Percentiles rank a stretch among this genome's conserved stretches.
phyloP scores from a whole-genome alignment of 23 tunicate genomes.

The Oikopleura albicans region DNA sequence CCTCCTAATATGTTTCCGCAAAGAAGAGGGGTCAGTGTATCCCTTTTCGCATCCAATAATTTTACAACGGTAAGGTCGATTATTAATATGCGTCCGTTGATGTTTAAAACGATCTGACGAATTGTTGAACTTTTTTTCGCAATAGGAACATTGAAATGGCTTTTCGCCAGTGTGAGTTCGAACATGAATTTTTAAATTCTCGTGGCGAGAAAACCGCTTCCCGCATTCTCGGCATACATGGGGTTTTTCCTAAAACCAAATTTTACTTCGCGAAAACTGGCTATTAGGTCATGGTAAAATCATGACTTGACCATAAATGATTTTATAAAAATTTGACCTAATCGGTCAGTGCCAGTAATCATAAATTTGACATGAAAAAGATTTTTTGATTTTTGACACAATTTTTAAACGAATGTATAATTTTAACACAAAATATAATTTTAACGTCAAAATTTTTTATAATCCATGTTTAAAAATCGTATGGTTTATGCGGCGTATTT shows the following conservation, averaged over 20 bases:
- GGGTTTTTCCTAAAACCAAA: not conserved
- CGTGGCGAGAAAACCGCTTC: conserved; percentile 85
- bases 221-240: conserved; percentile 48
- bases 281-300: too few species aligned
- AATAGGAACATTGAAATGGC: conserved; percentile 35
- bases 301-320: too few species aligned
- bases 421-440: too few species aligned
- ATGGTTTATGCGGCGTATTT: too few species aligned
- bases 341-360: too few species aligned
- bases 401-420: too few species aligned
- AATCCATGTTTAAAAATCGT: too few species aligned
- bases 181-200: conserved; percentile 72
- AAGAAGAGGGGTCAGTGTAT: conserved; percentile 81
- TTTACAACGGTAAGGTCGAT: conserved; percentile 79
- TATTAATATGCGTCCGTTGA: conserved; percentile 78
- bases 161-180: conserved; percentile 97
- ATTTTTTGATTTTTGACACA: too few species aligned
- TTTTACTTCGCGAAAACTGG: too few species aligned
- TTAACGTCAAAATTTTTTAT: too few species aligned
- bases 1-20: conserved; percentile 74
- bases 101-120: conserved; percentile 89
- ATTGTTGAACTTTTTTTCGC: conserved; percentile 81
- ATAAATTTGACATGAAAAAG: too few species aligned
- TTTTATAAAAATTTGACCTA: too few species aligned
- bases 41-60: conserved; percentile 80